Percentiles rank a stretch among this genome's conserved stretches.
phyloP scores from a whole-genome alignment of 2,888 invertebrate genomes.

The Aphodius sticticus region DNA sequence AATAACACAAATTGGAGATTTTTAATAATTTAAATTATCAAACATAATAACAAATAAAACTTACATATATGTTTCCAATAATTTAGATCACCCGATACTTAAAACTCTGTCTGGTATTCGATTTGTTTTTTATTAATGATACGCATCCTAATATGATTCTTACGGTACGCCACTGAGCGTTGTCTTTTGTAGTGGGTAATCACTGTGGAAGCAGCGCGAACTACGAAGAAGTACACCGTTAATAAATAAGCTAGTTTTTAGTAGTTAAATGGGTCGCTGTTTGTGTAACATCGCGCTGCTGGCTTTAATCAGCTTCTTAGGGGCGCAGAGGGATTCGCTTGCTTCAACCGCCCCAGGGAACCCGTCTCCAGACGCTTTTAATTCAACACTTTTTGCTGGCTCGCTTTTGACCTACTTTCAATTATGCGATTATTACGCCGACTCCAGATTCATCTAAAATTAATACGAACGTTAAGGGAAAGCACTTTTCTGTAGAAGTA shows the following conservation, averaged over 20 bases:
- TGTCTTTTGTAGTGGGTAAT: not conserved
- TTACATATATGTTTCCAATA: too few relatives aligned
- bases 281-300: conserved; percentile 16
- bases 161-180: not conserved
- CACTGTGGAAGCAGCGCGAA: not conserved
- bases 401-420: not conserved
- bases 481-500: not conserved
- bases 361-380: not conserved
- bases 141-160: not conserved
- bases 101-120: too few relatives aligned
- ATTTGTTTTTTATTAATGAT: too few relatives aligned
- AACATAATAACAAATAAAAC: too few relatives aligned
- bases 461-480: not conserved
- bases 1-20: too few relatives aligned
- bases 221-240: conserved; percentile 19
- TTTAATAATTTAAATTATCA: too few relatives aligned
- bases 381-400: not conserved
- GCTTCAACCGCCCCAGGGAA: not conserved
- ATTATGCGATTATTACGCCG: not conserved
- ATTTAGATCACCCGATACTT: too few relatives aligned
- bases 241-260: conserved; percentile 26
- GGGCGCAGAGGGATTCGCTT: not conserved
- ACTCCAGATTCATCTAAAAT: not conserved
- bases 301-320: conserved; percentile 17
- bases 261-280: conserved; percentile 22